These are phyloP conservation scores for Cepaea nemoralis DNA, from an alignment of 1,140 invertebrate genomes.

Conservation along the genomic window DNA sequence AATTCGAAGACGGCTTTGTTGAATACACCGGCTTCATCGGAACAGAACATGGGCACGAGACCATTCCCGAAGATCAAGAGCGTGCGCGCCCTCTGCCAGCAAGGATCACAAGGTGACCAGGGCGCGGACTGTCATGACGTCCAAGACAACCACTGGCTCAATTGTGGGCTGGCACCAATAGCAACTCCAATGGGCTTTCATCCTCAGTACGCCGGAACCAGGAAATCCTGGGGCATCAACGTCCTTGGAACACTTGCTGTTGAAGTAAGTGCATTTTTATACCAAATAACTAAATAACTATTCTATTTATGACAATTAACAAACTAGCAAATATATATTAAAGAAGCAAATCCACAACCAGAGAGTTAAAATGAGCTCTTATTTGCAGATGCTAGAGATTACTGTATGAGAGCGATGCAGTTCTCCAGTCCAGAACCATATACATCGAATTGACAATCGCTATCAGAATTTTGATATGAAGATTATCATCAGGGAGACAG, in stretches of 20 bases:
- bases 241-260: constrained; percentile 64
- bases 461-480: no score
- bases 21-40: background rate
- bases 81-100: constrained; percentile 59
- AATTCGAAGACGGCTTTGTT: no score
- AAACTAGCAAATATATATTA: no score
- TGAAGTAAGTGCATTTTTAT: constrained; percentile 41
- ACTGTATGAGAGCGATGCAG: no score
- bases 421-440: no score
- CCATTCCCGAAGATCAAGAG: constrained; percentile 56
- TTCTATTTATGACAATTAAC: no score
- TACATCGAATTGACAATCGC: no score
- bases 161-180: constrained; percentile 59
- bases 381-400: no score
- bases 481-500: no score
- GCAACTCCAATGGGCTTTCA: constrained; percentile 66
- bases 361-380: no score
- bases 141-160: constrained; percentile 65
- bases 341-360: no score
- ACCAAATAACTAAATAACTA: no score
- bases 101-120: constrained; percentile 47
- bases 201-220: constrained; percentile 56
- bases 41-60: background rate
- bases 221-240: constrained; percentile 69
- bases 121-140: constrained; percentile 68